These are phyloP conservation scores for Pipistrellus nathusii DNA, from an alignment of 2,797 vertebrate species.

Conservation along the genomic window DNA sequence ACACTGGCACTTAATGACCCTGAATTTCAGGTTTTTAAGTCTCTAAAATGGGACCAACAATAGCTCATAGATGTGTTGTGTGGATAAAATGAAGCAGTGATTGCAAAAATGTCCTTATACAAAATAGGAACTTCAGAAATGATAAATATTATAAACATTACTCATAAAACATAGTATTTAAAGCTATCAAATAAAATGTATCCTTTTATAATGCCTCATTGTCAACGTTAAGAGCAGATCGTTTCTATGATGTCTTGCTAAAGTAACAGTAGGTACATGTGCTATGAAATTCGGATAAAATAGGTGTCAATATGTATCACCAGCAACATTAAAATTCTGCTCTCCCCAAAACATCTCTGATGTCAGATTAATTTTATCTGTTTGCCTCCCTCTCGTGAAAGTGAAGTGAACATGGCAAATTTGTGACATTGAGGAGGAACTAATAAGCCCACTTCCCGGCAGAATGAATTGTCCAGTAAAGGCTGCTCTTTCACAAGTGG, in stretches of 20 bases:
- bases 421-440: background rate
- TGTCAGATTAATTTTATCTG: background rate
- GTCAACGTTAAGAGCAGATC: background rate
- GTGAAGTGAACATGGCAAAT: background rate
- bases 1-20: background rate
- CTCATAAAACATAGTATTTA: background rate
- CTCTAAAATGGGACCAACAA: background rate
- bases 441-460: background rate
- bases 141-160: background rate
- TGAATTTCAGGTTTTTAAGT: background rate
- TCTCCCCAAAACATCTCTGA: background rate
- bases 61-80: background rate
- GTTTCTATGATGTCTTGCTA: background rate
- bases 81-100: slow-evolving; percentile 12
- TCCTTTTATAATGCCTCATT: background rate
- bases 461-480: background rate
- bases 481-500: background rate
- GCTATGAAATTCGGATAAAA: background rate
- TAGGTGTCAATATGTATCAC: background rate
- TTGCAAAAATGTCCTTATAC: background rate
- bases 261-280: background rate
- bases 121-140: slow-evolving; percentile 8
- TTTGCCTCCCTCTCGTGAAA: background rate
- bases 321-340: background rate
- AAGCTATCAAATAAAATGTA: background rate